Conservation (phyloP, 2,888 invertebrate species). For the Spodoptera exigua region DNA sequence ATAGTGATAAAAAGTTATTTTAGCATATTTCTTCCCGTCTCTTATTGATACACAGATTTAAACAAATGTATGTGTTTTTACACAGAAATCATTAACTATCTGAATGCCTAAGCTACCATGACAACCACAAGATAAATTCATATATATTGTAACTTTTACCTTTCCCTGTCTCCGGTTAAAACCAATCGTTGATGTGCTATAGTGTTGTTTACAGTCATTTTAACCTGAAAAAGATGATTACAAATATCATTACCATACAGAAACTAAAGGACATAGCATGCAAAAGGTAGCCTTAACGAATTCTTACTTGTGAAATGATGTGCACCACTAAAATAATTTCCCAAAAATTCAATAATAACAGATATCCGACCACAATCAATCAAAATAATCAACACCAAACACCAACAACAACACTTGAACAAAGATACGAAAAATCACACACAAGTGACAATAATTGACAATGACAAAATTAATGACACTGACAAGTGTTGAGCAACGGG, state of each 20-base stretch:
- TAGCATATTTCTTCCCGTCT: no score
- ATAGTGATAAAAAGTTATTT: no score
- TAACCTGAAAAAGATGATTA: slow-evolving; percentile 43
- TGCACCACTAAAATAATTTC: not conserved
- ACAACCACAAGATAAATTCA: not conserved
- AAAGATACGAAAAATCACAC: not conserved
- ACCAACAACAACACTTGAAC: not conserved
- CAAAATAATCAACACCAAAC: slow-evolving; percentile 1
- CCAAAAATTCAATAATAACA: not conserved
- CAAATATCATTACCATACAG: not conserved
- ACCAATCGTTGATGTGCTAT: slow-evolving; percentile 86
- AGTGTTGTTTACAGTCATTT: slow-evolving; percentile 86
- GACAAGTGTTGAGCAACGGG: no score
- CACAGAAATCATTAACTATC: no score
- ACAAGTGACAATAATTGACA: no score
- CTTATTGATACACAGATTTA: no score
- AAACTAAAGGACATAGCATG: not conserved
- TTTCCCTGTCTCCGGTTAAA: slow-evolving; percentile 86
- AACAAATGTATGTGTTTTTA: no score
- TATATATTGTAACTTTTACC: slow-evolving; percentile 63
- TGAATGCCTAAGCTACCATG: no score
- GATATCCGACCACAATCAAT: not conserved
- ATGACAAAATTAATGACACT: no score
- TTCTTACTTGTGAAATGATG: slow-evolving; percentile 4
- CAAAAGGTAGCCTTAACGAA: not conserved